Conservation (phyloP, 2,888 invertebrate genomes). For the Andrena camellia region DNA sequence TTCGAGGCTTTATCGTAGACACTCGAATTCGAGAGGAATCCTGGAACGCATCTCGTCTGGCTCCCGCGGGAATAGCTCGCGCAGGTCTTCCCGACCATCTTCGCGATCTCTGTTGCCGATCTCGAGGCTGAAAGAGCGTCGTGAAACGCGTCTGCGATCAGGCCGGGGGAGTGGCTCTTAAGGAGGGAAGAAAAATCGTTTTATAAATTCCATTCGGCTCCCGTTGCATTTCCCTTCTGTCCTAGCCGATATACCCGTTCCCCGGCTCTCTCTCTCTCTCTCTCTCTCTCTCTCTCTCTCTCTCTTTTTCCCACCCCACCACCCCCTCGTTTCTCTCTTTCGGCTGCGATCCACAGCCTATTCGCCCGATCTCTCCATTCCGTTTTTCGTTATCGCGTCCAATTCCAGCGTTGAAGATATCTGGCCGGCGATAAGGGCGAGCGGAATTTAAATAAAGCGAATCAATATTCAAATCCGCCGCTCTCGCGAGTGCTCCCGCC, state of each 20-base stretch:
- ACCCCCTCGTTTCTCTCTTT: conserved; percentile 57
- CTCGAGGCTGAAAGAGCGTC: conserved; percentile 23
- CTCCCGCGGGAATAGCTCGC: conserved; percentile 42
- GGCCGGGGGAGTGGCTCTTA: conserved; percentile 37
- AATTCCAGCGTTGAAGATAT: conserved; percentile 84
- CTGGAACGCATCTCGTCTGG: conserved; percentile 16
- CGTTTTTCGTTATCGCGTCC: conserved; percentile 84
- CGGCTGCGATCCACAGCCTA: conserved; percentile 71
- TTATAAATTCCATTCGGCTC: conserved; percentile 80
- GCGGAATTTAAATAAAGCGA: conserved; percentile 84
- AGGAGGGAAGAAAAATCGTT: conserved; percentile 73
- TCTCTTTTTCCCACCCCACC: conserved; percentile 49
- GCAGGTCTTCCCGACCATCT: conserved; percentile 8
- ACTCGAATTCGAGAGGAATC: conserved; percentile 34
- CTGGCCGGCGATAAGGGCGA: conserved; percentile 76
- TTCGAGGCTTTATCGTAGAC: conserved; percentile 24
- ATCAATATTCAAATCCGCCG: conserved; percentile 85
- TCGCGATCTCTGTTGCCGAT: conserved; percentile 30
- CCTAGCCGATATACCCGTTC: conserved; percentile 54
- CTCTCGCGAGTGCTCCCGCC: conserved; percentile 52
- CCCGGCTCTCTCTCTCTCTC: conserved; percentile 1
- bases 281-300: conserved; percentile 39
- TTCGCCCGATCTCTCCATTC: conserved; percentile 78
- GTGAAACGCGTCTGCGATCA: conserved; percentile 44
- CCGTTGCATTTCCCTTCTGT: conserved; percentile 79